Percentiles rank a stretch among this genome's conserved stretches.
Evolutionary conservation across 1,140 invertebrate species (phyloP).

Genomic region (Papilio helenus): DNA sequence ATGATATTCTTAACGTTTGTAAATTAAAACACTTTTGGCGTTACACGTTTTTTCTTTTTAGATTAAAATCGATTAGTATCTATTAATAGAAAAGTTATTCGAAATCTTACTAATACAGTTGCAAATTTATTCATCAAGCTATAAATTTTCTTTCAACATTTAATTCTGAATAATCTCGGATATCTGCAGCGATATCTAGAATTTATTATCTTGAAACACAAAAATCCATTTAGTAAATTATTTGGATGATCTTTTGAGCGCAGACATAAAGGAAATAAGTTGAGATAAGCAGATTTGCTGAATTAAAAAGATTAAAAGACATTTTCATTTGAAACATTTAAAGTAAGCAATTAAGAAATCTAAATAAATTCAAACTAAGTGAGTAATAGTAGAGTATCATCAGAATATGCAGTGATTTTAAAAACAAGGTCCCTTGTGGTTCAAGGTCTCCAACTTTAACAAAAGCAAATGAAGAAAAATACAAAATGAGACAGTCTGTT

Average conservation of each 20-base stretch:
- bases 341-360: not conserved
- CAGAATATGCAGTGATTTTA: not conserved
- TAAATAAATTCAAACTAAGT: not conserved
- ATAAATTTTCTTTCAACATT: not conserved
- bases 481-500: not conserved
- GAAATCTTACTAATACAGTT: not conserved
- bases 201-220: conserved; percentile 20
- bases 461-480: not conserved
- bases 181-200: conserved; percentile 20
- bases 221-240: conserved; percentile 23
- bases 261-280: not conserved
- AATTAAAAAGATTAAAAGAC: conserved; percentile 3
- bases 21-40: not conserved
- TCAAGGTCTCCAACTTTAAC: too few relatives aligned
- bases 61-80: conserved; percentile 1
- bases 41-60: not conserved
- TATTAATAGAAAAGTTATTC: conserved; percentile 8
- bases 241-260: conserved; percentile 13
- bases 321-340: not conserved
- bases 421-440: not conserved
- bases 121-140: conserved; percentile 12
- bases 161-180: conserved; percentile 18
- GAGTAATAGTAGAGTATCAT: not conserved
- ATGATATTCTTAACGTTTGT: not conserved
- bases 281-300: not conserved